Base-by-base conservation (phyloP, 2,888 invertebrate genomes). In the Tetramorium bicarinatum region DNA sequence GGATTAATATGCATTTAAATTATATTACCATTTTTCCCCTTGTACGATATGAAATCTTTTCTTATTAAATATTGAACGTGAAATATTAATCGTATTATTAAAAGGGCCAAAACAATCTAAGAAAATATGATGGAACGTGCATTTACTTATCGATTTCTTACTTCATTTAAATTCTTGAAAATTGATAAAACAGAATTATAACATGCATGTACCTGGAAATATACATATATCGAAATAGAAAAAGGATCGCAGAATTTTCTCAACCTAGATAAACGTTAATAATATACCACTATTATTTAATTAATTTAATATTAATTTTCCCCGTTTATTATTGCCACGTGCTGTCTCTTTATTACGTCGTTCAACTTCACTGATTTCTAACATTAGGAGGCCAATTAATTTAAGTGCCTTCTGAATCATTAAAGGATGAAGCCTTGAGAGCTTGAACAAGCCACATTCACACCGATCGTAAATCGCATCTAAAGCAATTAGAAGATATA, bases 321-420 rank as follows among this genome's bases (percentile, higher is more conserved):
- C 25, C 9, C 25, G 52, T 38, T 76, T 54, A 54, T 52, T 64
- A 76, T 64, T 38, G 41, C 13, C 41, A n/a, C 21, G 0, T 41
- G 44, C n/a, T 66, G 18, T 18, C 6, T 47, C 71, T 56, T 59
- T 56, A 79, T 18, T 69, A 34, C 59, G 44, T 34, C 79, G 34
- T 79, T 71, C 59, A 77, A 54, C 9, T 25, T 34, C n/a, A 15
- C 13, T 69, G 29, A 56, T 54, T 38, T 38, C 62, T 47, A 61
- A 59, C 59, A 64, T 77, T 66, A 82, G 64, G 25, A 47, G 79
- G 47, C 15, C 75, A 86, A 86, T 86, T 84, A 83, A 87, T 84
- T 86, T 74, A 59, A 83, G 74, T 80, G 67, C 25, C 64, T 34
- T 52, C 13, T 80, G 74, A 74, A 44, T 72, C 74, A 75, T 69